Evolutionary conservation across 2,113 vertebrate species (phyloP).

Genomic region (Leuciscus idus): DNA sequence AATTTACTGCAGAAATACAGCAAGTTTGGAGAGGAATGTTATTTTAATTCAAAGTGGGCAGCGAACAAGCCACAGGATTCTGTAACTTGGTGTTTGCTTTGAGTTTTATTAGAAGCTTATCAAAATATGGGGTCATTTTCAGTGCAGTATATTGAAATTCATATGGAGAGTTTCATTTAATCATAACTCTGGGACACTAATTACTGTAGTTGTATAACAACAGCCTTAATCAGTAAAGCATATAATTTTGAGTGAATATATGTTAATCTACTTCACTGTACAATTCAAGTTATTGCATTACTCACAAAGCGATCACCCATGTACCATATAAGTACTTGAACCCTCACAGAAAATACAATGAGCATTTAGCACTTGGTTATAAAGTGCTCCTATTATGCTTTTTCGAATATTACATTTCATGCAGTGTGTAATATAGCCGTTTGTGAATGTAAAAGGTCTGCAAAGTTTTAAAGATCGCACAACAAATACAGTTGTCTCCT

Average conservation of each 20-base stretch:
- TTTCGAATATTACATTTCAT: too few species aligned
- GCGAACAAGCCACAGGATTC: background rate
- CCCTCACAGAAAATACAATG: background rate
- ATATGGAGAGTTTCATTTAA: background rate
- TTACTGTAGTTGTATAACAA: background rate
- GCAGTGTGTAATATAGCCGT: too few species aligned
- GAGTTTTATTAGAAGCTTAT: background rate
- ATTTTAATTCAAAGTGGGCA: conserved; percentile 10
- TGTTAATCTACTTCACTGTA: background rate
- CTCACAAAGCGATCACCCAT: background rate
- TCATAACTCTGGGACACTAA: background rate
- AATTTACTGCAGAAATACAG: conserved; percentile 31
- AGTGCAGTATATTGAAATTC: background rate
- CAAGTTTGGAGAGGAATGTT: background rate
- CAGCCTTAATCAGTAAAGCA: background rate
- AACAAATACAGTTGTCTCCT: too few species aligned
- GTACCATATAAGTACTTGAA: background rate
- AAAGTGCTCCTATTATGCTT: background rate
- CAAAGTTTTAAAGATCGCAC: too few species aligned
- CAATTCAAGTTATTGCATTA: background rate
- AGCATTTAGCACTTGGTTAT: background rate
- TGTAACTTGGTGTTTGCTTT: background rate
- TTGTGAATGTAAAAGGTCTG: too few species aligned
- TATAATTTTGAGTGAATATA: background rate
- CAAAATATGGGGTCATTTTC: background rate